Base-by-base conservation (phyloP, 2,113 vertebrate species). In the Chascanopsetta lugubris region DNA sequence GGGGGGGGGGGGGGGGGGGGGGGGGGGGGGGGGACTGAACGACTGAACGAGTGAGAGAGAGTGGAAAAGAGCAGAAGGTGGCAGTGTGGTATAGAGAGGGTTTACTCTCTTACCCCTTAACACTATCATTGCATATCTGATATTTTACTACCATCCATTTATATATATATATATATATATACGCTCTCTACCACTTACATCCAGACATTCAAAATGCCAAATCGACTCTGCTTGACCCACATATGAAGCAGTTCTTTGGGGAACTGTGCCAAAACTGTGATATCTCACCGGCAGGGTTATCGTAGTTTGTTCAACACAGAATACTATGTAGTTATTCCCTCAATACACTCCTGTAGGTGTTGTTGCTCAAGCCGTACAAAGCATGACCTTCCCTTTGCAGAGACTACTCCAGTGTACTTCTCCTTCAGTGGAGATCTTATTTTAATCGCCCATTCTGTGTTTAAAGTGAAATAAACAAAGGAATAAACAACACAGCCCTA, bases 41-140 rank as follows among this genome's bases (percentile, higher is more conserved):
- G 51, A 17, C 53, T 29, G 7, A 51, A 27, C 12, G 42, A 63
- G 40, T 43, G 76, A 60, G 18, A 12, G 20, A 43, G 27, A 29
- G 29, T 2, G 57, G 18, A 30, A 40, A 55, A 24, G 30, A 63
- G 55, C 30, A 47, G 24, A 29, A 40, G 66, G 56, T 70, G 51
- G 57, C 49, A 59, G 46, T 72, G 50, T 49, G 75, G 85, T 83
- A 45, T 78, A 74, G 81, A 48, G 46, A 20, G 13, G 13, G 25
- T 48, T 15, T 25, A 26, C 5, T 25, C 46, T 48, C 22, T 25
- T 15, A 48, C 2, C 13, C 2, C 46, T 25, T 25, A 25, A 48
- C 17, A 15, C 22, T 22, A 22, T 15, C 46, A 7, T 25, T 10
- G 21, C 45, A 47, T 47, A 10, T 47, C 20, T 30, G 29, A 4